Evolutionary conservation across 2,113 vertebrate species (phyloP).

Genomic region (Caranx melampygus): DNA sequence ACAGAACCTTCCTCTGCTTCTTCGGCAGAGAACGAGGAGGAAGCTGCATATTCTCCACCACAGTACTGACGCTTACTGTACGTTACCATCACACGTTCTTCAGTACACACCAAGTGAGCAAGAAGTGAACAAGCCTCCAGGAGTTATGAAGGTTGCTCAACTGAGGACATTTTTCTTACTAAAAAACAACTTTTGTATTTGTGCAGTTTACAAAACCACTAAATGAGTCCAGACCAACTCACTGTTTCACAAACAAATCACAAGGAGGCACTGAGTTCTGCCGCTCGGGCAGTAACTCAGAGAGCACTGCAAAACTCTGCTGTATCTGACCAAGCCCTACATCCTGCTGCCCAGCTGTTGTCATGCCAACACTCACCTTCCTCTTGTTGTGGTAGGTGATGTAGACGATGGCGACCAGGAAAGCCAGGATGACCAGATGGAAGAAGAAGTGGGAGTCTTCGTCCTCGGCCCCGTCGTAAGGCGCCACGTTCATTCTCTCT

Average conservation of each 20-base stretch:
- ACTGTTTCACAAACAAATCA: no score
- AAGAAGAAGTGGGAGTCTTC: constrained; percentile 97
- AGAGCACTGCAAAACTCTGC: no score
- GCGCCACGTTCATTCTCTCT: constrained; percentile 57
- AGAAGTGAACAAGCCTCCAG: neutral
- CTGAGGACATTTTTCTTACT: neutral
- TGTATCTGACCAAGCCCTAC: neutral
- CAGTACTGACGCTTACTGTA: neutral
- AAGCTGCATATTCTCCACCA: neutral
- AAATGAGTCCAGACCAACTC: no score
- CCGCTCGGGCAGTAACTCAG: no score
- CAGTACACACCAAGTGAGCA: neutral
- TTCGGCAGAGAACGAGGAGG: neutral
- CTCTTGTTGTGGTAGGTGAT: constrained; percentile 98
- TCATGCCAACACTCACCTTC: constrained; percentile 85
- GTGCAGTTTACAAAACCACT: no score
- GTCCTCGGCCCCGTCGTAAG: constrained; percentile 80
- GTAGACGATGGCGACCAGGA: constrained; percentile 92
- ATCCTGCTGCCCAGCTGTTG: neutral
- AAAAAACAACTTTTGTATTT: no score
- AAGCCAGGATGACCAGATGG: constrained; percentile 91
- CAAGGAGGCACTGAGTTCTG: no score
- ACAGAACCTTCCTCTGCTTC: constrained; percentile 1
- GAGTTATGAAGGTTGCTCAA: neutral
- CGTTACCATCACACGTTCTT: neutral